Evolutionary conservation across 2,113 vertebrate species (phyloP).

Genomic region (Talpa occidentalis): DNA sequence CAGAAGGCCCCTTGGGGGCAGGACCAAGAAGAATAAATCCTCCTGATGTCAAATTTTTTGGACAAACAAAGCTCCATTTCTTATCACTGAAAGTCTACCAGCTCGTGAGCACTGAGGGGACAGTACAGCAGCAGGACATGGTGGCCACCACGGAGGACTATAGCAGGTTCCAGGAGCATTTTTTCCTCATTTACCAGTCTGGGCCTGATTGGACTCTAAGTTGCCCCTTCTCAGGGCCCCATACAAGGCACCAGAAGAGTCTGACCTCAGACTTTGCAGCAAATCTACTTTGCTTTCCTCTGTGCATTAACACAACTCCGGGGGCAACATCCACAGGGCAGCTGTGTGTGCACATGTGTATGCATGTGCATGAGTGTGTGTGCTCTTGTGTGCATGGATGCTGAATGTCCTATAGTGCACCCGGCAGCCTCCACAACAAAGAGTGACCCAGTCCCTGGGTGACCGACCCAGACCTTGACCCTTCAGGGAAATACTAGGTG

Average conservation of each 20-base stretch:
- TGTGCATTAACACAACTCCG: no score
- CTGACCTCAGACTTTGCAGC: background rate
- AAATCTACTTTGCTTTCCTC: background rate
- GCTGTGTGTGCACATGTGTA: background rate
- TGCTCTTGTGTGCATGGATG: fast-evolving
- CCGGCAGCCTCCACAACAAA: background rate
- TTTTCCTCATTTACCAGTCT: no score
- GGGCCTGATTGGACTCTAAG: background rate
- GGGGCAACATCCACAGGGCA: background rate
- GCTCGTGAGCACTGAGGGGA: background rate
- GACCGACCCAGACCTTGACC: background rate
- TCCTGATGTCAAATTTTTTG: background rate
- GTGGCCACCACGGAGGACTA: background rate
- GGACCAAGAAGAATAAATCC: background rate
- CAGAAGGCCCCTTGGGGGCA: background rate
- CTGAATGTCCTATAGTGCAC: background rate
- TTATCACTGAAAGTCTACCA: background rate
- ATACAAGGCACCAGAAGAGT: background rate
- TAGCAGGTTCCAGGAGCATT: background rate
- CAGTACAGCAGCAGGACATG: background rate
- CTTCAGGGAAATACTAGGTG: fast-evolving
- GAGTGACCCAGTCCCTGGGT: background rate
- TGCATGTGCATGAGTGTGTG: no score
- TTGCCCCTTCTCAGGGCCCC: background rate
- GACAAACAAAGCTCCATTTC: background rate